Conservation (phyloP, 2,888 invertebrate genomes). For the Herminia tarsipennalis region DNA sequence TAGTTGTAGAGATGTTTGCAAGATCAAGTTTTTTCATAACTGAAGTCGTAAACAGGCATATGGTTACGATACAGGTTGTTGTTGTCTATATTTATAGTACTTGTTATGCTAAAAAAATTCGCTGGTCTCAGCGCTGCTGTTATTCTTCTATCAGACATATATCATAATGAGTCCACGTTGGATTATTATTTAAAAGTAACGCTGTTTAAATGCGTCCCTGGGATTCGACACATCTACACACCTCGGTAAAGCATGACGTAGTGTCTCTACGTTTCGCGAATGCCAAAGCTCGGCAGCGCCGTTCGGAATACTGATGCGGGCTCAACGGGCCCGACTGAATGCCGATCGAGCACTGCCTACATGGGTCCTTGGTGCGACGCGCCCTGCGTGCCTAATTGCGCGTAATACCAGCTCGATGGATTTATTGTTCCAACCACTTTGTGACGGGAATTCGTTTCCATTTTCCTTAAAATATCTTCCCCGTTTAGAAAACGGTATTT, state of each 20-base stretch:
- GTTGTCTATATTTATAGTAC: too few species aligned
- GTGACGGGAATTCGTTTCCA: constrained; percentile 44
- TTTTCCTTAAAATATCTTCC: constrained; percentile 39
- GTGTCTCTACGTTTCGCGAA: constrained; percentile 70
- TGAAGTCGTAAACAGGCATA: too few species aligned
- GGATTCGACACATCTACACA: constrained; percentile 52
- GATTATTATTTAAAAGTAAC: too few species aligned
- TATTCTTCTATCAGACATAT: too few species aligned
- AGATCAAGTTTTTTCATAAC: too few species aligned
- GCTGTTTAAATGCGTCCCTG: constrained; percentile 61
- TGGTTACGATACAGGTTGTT: too few species aligned
- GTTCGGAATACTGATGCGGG: constrained; percentile 60
- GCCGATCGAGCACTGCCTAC: constrained; percentile 57
- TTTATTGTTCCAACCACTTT: constrained; percentile 56
- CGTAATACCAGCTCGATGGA: constrained; percentile 54
- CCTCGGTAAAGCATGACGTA: constrained; percentile 79
- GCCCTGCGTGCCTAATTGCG: constrained; percentile 45
- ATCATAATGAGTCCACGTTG: too few species aligned
- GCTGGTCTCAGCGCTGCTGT: too few species aligned
- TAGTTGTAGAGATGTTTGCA: too few species aligned
- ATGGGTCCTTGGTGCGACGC: constrained; percentile 55
- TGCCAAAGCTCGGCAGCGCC: constrained; percentile 50
- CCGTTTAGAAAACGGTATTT: constrained; percentile 29
- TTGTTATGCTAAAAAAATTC: too few species aligned
- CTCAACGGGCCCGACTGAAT: constrained; percentile 49